Base-by-base conservation (phyloP, 1,140 invertebrate species). In the Ephestia elutella region DNA sequence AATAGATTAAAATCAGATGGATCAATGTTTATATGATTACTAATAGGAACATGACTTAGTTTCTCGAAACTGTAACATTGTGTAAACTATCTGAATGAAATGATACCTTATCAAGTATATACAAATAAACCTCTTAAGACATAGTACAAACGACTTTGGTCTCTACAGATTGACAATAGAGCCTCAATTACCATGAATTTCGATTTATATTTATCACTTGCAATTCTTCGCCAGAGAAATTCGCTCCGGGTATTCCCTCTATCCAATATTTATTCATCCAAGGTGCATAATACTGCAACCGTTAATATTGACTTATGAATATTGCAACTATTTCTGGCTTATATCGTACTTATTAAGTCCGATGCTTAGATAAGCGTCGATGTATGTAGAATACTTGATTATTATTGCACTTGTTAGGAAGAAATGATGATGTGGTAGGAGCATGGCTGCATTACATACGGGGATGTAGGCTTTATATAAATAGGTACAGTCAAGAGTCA, bases 181-280 rank as follows among this genome's bases (percentile, higher is more conserved):
- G 69, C 64, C 56, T 54, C 66, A 65, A 72, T 70, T 74, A 71
- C 66, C 70, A 55, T 62, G 65, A 65, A 54, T 57, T n/a, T n/a
- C n/a, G 38, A 49, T 54, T 65, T 73, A 65, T 60, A 71, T 78
- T 73, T 77, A 74, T 76, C 71, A 67, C 67, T 70, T 73, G 71
- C 70, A 75, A 73, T 78, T 73, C 76, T 69, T 63, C 73, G 65
- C 62, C 63, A 63, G 70, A 71, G 75, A 76, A 81, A 80, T 76
- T 73, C 70, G 78, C 71, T 77, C 65, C 71, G 80, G 78, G 77
- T 72, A 80, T 80, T 80, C 75, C 78, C 80, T 75, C 59, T 62
- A 54, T 73, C 63, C 70, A 69, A 76, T 71, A 76, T 79, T 75
- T 73, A 73, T 71, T 63, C 66, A 60, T 50, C 57, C 63, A 57